A percentile compares a stretch with the other conserved stretches of the same genome.
Evolutionary conservation across 2,888 invertebrate species (phyloP).

Genomic region (Pomacea canaliculata): DNA sequence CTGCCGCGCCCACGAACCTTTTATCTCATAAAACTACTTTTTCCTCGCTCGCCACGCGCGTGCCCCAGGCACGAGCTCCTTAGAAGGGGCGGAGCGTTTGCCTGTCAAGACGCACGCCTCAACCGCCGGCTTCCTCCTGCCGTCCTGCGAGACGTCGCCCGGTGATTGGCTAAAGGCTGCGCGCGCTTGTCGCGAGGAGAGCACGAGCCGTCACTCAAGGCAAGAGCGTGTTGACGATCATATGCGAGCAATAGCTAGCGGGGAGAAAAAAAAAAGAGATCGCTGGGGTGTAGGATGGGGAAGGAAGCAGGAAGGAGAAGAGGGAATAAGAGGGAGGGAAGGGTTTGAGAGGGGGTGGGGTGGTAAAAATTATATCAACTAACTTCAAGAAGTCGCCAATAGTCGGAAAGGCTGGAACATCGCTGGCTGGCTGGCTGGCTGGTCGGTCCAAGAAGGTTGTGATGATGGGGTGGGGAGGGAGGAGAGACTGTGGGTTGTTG

Average conservation of each 20-base stretch:
- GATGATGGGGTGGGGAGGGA: not conserved
- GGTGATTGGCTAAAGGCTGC: slow-evolving; percentile 25
- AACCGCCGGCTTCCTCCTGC: slow-evolving; percentile 19
- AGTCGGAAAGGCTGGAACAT: too few species aligned
- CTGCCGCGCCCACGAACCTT: slow-evolving; percentile 19
- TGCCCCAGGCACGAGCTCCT: slow-evolving; percentile 15
- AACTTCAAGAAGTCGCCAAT: not conserved
- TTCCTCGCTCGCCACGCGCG: slow-evolving; percentile 13
- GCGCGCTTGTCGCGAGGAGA: slow-evolving; percentile 20
- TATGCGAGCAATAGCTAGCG: slow-evolving; percentile 17
- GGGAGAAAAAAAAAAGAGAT: not conserved
- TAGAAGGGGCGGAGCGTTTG: slow-evolving; percentile 20
- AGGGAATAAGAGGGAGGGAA: not conserved
- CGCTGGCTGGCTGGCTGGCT: too few species aligned
- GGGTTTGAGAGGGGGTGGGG: not conserved
- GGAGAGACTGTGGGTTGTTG: not conserved
- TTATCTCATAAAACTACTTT: slow-evolving; percentile 18
- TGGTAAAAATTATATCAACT: not conserved
- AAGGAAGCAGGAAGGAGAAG: not conserved
- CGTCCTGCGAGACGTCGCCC: slow-evolving; percentile 13
- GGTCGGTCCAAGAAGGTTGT: not conserved
- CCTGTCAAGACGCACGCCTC: slow-evolving; percentile 15
- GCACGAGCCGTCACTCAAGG: slow-evolving; percentile 22
- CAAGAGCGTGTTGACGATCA: slow-evolving; percentile 22
- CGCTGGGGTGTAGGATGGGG: not conserved